A percentile compares a stretch with the other conserved stretches of the same genome.
Conservation (phyloP, 2,113 vertebrate genomes). For the Cyanoramphus novaezelandiae region DNA sequence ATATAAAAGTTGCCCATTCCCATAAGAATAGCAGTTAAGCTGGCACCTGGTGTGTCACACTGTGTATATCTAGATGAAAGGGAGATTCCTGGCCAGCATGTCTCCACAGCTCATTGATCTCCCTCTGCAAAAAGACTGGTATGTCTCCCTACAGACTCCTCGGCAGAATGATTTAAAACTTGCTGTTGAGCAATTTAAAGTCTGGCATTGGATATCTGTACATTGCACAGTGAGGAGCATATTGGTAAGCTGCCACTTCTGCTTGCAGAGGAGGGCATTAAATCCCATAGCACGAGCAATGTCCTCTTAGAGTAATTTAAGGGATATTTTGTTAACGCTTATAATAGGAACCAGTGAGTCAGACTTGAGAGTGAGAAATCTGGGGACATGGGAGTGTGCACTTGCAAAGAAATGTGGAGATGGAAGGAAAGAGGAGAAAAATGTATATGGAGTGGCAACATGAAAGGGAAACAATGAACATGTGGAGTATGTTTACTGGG, state of each 20-base stretch:
- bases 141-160: conserved; percentile 73
- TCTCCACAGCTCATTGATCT: conserved; percentile 78
- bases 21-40: conserved; percentile 56
- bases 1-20: conserved; percentile 37
- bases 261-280: conserved; percentile 31
- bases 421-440: neutral
- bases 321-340: conserved; percentile 41
- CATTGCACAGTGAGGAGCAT: conserved; percentile 24
- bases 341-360: conserved; percentile 58
- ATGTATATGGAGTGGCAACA: neutral
- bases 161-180: conserved; percentile 74
- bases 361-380: conserved; percentile 51
- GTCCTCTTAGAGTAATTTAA: conserved; percentile 47
- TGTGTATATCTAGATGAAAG: conserved; percentile 71
- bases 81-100: conserved; percentile 67
- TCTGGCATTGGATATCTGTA: conserved; percentile 61
- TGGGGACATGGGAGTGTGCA: neutral
- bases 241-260: conserved; percentile 52
- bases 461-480: neutral
- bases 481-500: neutral
- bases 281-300: conserved; percentile 34
- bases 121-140: conserved; percentile 69
- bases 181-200: conserved; percentile 70
- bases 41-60: conserved; percentile 64
- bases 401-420: conserved; percentile 17